Base-by-base conservation (phyloP, 2,888 invertebrate species). In the Hypolimnas misippus region DNA sequence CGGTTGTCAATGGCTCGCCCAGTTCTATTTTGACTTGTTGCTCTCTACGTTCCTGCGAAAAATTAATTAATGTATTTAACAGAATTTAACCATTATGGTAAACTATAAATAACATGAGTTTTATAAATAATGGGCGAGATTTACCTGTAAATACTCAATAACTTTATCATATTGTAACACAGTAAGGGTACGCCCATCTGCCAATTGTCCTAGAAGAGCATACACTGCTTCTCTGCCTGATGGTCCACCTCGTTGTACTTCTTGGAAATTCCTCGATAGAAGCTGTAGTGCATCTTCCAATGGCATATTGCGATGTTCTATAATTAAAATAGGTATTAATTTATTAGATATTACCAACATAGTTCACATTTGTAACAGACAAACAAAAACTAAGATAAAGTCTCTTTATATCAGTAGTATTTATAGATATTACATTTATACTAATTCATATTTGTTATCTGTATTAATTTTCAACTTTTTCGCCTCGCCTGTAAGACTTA, bases 301-400 rank as follows among this genome's bases (percentile, higher is more conserved):
- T 0, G 98, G 98, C 97, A 98, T 98, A 88, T 98, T 98, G 73
- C 98, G 95, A 86, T 98, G 98, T 81, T 98, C 98, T 95, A 93
- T 10, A 6, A 19, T 21, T 8, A 53, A 1, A 42, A 44, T 29
- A 40, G 8, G 14, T 3, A 3, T 17, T 16, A 10, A 25, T 14
- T n/a, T n/a, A n/a, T n/a, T n/a, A n/a, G n/a, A n/a, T n/a, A n/a
- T n/a, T n/a, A n/a, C n/a, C n/a, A n/a, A n/a, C n/a, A n/a, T n/a
- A n/a, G n/a, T n/a, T n/a, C n/a, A n/a, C n/a, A n/a, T n/a, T n/a
- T n/a, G n/a, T n/a, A n/a, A n/a, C n/a, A n/a, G n/a, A n/a, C n/a
- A n/a, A n/a, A n/a, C n/a, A n/a, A n/a, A n/a, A n/a, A n/a, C n/a
- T n/a, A n/a, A n/a, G n/a, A n/a, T n/a, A n/a, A n/a, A n/a, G n/a